Base-by-base conservation (phyloP, 2,888 invertebrate species). In the Heteromyza rotundicornis region DNA sequence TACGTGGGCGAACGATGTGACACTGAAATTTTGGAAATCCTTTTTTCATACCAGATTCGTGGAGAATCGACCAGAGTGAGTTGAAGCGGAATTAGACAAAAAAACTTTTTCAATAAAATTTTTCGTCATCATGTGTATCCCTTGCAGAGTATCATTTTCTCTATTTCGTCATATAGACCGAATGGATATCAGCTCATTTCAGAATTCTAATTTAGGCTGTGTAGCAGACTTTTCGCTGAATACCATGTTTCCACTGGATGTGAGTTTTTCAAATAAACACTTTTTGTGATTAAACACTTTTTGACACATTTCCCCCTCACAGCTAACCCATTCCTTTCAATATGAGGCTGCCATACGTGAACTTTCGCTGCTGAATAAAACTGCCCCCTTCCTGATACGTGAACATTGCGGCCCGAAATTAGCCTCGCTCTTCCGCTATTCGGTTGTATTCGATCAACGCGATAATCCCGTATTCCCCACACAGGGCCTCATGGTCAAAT, bases 301-400 rank as follows among this genome's bases (percentile, higher is more conserved):
- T 16, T 1, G 12, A 5, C 12, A 2, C 0, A 17, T 17, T 40
- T 40, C 1, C 12, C 1, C 14, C 62, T 78, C 74, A 57, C 80
- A 89, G 90, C 86, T 94, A 1, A 90, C 88, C 63, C 96, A 98
- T 82, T 92, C 89, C 73, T 76, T 98, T 58, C 92, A 94, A 76
- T 96, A 94, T 88, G 96, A 96, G 83, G 93, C 90, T 0, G 85
- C 90, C 2, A 91, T 95, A 80, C 87, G 97, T 67, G 92, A 96
- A 70, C 85, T 95, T 3, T 86, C 89, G 8, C 86, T 92, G 12
- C 83, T 93, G 12, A 89, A 88, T 68, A 90, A 91, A 69, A 86
- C 87, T 50, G 88, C 91, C 2, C 88, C 94, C 44, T 96, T 98
- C 84, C 87, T 88, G 58, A 91, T 98, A 19, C 86, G 97, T 5